Conservation (phyloP, 2,113 vertebrate species). For the Hippocampus comes region DNA sequence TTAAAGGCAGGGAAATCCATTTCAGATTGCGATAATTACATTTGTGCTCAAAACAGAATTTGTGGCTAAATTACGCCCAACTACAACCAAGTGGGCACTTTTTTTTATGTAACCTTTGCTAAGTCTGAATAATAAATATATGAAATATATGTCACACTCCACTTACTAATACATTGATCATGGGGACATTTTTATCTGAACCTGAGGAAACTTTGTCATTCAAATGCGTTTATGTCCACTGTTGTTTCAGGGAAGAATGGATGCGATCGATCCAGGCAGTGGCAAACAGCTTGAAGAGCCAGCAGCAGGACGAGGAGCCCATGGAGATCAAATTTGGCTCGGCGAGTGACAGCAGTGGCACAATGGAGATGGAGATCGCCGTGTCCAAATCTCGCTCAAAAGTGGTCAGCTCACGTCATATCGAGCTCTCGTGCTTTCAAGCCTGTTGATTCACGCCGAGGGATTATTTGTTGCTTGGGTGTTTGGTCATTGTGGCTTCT, state of each 20-base stretch:
- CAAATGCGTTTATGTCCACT: constrained; percentile 13
- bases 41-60: constrained; percentile 33
- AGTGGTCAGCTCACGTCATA: constrained; percentile 77
- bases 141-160: too few species aligned
- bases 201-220: background rate
- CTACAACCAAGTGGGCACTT: constrained; percentile 41
- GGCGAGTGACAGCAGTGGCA: constrained; percentile 70
- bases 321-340: constrained; percentile 87
- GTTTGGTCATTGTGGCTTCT: background rate
- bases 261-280: constrained; percentile 89
- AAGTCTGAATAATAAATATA: constrained; percentile 8
- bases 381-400: constrained; percentile 81
- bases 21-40: constrained; percentile 22
- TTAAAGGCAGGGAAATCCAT: constrained; percentile 18
- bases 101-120: constrained; percentile 43
- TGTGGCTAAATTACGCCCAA: constrained; percentile 35
- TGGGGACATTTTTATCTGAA: background rate
- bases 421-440: background rate
- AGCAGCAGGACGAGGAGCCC: constrained; percentile 76
- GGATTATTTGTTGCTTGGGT: too few species aligned
- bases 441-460: background rate
- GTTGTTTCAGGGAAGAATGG: constrained; percentile 84
- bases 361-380: constrained; percentile 87
- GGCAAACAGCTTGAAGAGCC: constrained; percentile 87
- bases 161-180: background rate